These are phyloP conservation scores for Opisthograptis luteolata DNA, from an alignment of 2,888 invertebrate species.

Conservation along the genomic window DNA sequence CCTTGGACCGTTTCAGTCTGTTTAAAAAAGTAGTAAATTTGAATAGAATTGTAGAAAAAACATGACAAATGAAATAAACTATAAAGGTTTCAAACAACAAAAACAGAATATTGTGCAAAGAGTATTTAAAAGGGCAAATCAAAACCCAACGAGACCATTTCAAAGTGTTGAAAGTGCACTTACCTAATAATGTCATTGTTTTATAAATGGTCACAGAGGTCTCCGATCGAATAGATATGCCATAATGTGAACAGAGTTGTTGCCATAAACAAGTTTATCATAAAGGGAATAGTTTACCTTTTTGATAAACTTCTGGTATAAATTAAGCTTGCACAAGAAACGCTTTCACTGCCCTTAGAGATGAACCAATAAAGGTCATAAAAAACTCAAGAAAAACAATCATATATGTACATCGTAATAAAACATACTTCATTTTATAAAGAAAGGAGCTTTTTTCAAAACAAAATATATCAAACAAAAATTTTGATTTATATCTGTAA, in stretches of 20 bases:
- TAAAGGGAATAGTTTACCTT: slow-evolving; percentile 26
- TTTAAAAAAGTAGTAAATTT: too few species aligned
- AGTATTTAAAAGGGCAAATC: slow-evolving; percentile 18
- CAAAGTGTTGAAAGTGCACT: slow-evolving; percentile 34
- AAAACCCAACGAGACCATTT: slow-evolving; percentile 8
- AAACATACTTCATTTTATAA: too few species aligned
- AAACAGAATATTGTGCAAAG: slow-evolving; percentile 11
- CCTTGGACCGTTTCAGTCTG: too few species aligned
- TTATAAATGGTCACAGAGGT: slow-evolving; percentile 39
- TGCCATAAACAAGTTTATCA: slow-evolving; percentile 23
- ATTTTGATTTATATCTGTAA: too few species aligned
- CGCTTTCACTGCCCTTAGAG: slow-evolving; percentile 15
- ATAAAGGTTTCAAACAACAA: slow-evolving; percentile 15
- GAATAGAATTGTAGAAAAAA: too few species aligned
- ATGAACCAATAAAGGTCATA: slow-evolving; percentile 12
- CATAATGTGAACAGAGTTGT: slow-evolving; percentile 13
- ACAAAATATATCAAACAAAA: too few species aligned
- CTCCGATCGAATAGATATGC: slow-evolving; percentile 52
- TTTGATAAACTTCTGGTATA: too few species aligned
- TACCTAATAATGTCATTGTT: slow-evolving; percentile 51
- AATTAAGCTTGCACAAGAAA: slow-evolving; percentile 28
- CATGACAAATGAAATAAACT: background rate
- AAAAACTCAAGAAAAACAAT: too few species aligned
- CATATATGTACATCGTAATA: too few species aligned
- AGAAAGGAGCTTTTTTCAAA: too few species aligned